Percentiles rank a stretch among this genome's conserved stretches.
These are phyloP conservation scores for Tetragnatha montana DNA, from an alignment of 2,888 invertebrate species.

Conservation along the genomic window DNA sequence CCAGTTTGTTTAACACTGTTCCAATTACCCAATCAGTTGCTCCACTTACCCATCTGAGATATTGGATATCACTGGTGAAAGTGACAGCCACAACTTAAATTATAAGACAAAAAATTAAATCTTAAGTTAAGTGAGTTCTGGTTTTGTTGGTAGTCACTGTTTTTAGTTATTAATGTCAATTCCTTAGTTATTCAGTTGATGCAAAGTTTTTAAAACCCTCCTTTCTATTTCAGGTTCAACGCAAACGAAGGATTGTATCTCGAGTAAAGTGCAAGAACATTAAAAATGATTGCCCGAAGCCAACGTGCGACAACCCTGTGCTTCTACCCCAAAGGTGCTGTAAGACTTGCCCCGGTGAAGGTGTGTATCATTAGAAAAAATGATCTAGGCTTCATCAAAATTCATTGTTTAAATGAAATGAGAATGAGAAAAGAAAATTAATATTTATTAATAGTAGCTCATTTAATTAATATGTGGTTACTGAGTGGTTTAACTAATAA, in stretches of 20 bases:
- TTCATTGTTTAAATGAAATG: background rate
- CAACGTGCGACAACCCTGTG: constrained; percentile 89
- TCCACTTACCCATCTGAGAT: no score
- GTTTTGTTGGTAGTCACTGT: no score
- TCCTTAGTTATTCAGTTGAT: no score
- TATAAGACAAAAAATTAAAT: no score
- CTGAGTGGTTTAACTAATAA: background rate
- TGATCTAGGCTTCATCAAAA: background rate
- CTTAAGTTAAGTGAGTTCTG: no score
- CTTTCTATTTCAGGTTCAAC: constrained; percentile 83
- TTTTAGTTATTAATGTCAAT: no score
- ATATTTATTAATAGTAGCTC: background rate
- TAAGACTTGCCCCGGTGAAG: constrained; percentile 90
- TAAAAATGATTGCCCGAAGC: constrained; percentile 92
- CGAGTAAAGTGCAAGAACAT: constrained; percentile 92
- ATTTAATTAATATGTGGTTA: background rate
- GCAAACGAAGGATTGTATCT: constrained; percentile 90
- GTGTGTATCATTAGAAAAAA: constrained; percentile 22
- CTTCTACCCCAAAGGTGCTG: constrained; percentile 91
- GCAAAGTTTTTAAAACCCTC: background rate
- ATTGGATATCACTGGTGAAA: no score
- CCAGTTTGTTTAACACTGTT: no score
- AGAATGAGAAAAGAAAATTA: background rate
- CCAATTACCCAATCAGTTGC: no score
- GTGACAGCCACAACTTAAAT: no score